These are phyloP conservation scores for Ormyrus rosae DNA, from an alignment of 2,888 invertebrate genomes.

Conservation along the genomic window DNA sequence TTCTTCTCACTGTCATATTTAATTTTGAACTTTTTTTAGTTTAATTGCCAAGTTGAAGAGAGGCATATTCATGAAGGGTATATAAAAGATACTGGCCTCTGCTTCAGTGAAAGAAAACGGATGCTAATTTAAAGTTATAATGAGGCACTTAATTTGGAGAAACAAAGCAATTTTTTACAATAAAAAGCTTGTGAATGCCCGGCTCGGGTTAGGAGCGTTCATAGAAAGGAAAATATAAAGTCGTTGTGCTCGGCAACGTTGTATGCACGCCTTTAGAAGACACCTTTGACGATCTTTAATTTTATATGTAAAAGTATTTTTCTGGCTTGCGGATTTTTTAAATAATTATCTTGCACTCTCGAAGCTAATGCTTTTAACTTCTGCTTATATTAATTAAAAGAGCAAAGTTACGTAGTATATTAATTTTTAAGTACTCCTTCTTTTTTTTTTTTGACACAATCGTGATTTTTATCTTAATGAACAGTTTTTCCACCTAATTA, in stretches of 20 bases:
- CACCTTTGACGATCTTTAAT: no score
- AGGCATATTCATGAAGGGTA: conserved; percentile 36
- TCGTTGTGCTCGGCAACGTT: no score
- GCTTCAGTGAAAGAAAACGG: conserved; percentile 20
- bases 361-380: no score
- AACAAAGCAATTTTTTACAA: conserved; percentile 40
- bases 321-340: no score
- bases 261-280: no score
- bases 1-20: conserved; percentile 2
- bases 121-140: conserved; percentile 51
- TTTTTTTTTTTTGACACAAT: neutral
- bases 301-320: no score
- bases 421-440: no score
- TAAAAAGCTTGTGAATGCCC: conserved; percentile 34
- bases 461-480: conserved; percentile 6
- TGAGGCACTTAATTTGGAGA: conserved; percentile 40
- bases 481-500: conserved; percentile 2
- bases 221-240: neutral
- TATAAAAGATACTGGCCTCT: conserved; percentile 23
- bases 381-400: no score
- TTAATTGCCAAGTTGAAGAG: conserved; percentile 40
- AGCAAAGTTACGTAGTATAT: no score
- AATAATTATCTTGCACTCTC: no score
- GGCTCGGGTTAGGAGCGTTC: neutral
- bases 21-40: conserved; percentile 25